Base-by-base conservation (phyloP, 2,113 vertebrate genomes). In the Oceanodroma tethys region DNA sequence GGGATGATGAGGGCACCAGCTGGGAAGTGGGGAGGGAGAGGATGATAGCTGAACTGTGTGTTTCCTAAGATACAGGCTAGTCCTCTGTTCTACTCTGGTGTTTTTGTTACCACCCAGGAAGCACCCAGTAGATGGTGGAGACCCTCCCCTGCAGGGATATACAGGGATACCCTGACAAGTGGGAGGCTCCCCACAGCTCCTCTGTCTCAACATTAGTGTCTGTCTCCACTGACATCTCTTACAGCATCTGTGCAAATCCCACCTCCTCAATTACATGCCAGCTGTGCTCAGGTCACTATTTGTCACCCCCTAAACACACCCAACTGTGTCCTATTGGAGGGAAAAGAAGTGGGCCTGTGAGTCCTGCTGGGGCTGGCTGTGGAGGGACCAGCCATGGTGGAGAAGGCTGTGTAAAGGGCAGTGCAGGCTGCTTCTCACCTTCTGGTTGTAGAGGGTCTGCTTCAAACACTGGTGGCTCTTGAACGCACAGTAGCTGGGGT, bases 401-500 rank as follows among this genome's bases (percentile, higher is more conserved):
- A 79, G 60, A 58, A 45, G 73, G 55, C 55, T 53, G 25, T 30
- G 59, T 29, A 58, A 70, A 70, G 56, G 55, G 20, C 52, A 81
- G 38, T 0, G 2, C 10, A 38, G 29, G 42, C 62, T 70, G 55
- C 30, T 55, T 65, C 97, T 98, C 88, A 98, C 98, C 98, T 42
- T 96, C 65, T 80, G 30, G 9, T 88, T 95, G 45, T 93, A 78
- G 80, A 83, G 55, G 81, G 13, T 98, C 38, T 40, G 93, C 94
- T 96, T 91, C 56, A 97, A 78, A 50, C 98, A 98, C 83, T 98
- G 98, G 7, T 98, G 90, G 86, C 98, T 98, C 95, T 98, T 98
- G 96, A 98, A 98, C 14, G 85, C 80, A 11, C 98, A 98, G 90
- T 97, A 98, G 87, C n/a, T 97, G 20, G 98, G 98, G 66, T 98